Evolutionary conservation across 2,888 invertebrate species (phyloP), one percentile per base, ranked within the genome.

Genomic region (Andrena camellia): DNA sequence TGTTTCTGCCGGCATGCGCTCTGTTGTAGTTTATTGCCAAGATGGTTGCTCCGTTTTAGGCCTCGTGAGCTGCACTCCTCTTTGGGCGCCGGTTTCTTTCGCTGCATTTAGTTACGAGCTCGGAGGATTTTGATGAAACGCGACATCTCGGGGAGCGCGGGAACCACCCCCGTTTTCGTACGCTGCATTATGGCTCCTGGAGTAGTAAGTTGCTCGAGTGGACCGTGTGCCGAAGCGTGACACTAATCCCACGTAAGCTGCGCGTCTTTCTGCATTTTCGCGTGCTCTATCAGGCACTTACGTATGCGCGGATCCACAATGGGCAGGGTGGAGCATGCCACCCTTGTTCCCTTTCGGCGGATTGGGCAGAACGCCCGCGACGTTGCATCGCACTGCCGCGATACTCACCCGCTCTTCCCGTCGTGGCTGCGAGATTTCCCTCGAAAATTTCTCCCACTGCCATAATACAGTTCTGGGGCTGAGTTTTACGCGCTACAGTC

Each of bases 341-440:
- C 92, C 93, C 93, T 93, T 89, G 90, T 93, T 90, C 88, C 86
- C 91, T 92, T 93, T 93, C 92, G 92, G 90, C 79, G 91, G 93
- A 93, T 93, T 93, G 92, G 89, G 90, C 92, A 93, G 92, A 93
- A 88, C 85, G 73, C 80, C 82, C 88, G 88, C 88, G 93, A 92
- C 92, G 92, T 90, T 91, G 89, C 90, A 90, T 88, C 89, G 83
- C 80, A 72, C 66, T 64, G 48, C 62, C 48, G 57, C 54, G 62
- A 68, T 63, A 67, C 35, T 59, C 84, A n/a, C n/a, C 29, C 33
- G 50, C 10, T 48, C 10, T 71, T 78, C 62, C 20, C n/a, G 50
- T 4, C 48, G 50, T 17, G 42, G 48, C 64, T 26, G 23, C 57
- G 54, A 57, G 23, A 57, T 57, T 57, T 20, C 4, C 57, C 7